Base-by-base conservation (phyloP, 1,140 invertebrate genomes). In the Ditylenchus dipsaci region DNA sequence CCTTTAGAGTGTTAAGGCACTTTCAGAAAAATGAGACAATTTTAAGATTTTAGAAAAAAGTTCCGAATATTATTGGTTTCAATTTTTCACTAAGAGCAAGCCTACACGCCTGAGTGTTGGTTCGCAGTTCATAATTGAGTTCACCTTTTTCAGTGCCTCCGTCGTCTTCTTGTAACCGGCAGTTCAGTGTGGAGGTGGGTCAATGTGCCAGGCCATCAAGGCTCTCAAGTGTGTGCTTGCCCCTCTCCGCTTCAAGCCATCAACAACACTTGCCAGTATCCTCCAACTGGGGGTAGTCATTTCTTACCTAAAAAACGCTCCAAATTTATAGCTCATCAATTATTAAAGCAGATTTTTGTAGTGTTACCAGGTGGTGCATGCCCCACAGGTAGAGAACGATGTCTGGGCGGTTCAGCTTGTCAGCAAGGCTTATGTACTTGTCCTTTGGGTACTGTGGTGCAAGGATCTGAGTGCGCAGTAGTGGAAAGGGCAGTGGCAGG, bases 221-320 rank as follows among this genome's bases (percentile, higher is more conserved):
- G 33, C 33, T 26, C 45, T 19, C 56, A 63, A 9, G 62, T 79
- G 43, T 76, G 75, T 65, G 60, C 57, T 21, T 76, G 75, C 49
- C 29, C 68, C 17, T 9, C 59, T 11, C 76, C 76, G 15, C 33
- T 76, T 23, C 45, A 62, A 65, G 30, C 75, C 11, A 63, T 76
- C 23, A 76, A 79, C 49, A 76, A 64, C 43, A 71, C 73, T 17
- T 76, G 75, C 38, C 77, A 79, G 43, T 76, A 78, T 60, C 75
- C 75, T 9, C 75, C 75, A 1, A 64, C 76, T 8, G 76, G 76
- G 76, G 58, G 33, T 19, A n/a, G n/a, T 30, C 56, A 47, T 17
- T 30, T 30, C 15, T 21, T 38, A 60, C 45, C 29, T 19, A 59
- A 13, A 59, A 23, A 26, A 59, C 57, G 11, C 11, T 26, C 23